A percentile compares a stretch with the other conserved stretches of the same genome.
These are phyloP conservation scores for Danaus plexippus DNA, from an alignment of 1,140 invertebrate species.

Conservation along the genomic window DNA sequence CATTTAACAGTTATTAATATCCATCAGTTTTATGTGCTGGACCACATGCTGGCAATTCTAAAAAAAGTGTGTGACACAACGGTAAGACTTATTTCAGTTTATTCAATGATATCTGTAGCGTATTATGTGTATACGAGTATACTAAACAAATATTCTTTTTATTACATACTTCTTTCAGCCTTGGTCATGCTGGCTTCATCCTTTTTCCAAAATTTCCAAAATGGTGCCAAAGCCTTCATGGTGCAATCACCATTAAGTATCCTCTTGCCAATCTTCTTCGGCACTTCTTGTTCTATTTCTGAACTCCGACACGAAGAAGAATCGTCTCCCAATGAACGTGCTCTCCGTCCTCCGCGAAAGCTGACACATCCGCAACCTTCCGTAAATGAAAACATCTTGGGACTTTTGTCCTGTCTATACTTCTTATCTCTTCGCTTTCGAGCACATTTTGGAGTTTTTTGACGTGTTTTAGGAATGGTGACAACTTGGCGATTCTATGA, in stretches of 20 bases:
- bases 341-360: conserved; percentile 55
- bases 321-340: conserved; percentile 67
- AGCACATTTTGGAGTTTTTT: conserved; percentile 58
- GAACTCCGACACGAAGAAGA: conserved; percentile 74
- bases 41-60: too few relatives aligned
- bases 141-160: neutral
- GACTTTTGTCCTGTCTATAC: conserved; percentile 58
- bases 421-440: conserved; percentile 68
- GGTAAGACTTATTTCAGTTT: too few relatives aligned
- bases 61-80: too few relatives aligned
- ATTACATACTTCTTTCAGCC: conserved; percentile 79
- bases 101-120: neutral
- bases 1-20: too few relatives aligned
- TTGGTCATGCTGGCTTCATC: conserved; percentile 78
- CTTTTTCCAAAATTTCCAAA: conserved; percentile 72
- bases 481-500: conserved; percentile 15
- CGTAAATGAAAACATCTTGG: conserved; percentile 60
- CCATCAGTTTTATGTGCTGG: too few relatives aligned
- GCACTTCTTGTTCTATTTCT: conserved; percentile 71
- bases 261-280: conserved; percentile 48
- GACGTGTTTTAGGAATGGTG: conserved; percentile 60
- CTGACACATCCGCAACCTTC: conserved; percentile 68
- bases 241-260: conserved; percentile 59
- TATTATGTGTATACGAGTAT: neutral
- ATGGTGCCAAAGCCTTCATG: conserved; percentile 68